Base-by-base conservation (phyloP, 2,888 invertebrate species). In the Mimachlamys varia region DNA sequence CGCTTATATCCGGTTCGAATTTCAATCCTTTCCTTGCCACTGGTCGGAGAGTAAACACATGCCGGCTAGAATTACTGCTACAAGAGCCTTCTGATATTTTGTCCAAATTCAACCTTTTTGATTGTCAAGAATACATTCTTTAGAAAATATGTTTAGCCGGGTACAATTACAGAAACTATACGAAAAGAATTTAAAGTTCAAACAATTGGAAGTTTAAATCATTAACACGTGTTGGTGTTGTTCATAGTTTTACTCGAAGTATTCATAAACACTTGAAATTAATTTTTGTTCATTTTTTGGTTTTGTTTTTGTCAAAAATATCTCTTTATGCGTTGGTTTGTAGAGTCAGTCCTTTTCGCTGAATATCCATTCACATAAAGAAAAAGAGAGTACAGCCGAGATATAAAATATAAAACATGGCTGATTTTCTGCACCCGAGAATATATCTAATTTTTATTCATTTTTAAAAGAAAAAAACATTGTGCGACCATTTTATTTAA, bases 1-100 rank as follows among this genome's bases (percentile, higher is more conserved):
- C 44, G 55, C 50, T 50, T 87, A 87, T 89, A 87, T 91, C 90
- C 90, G 91, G 90, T 87, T 91, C 89, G 58, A 87, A 62, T 91
- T 91, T 91, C 91, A 91, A 88, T 87, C 87, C 62, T 27, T 62
- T 58, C 44, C 19, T 55, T 88, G n/a, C 88, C n/a, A 89, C 87
- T 88, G 88, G 38, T n/a, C 53, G 53, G 22, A 88, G 89, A 88
- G 37, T 88, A 89, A 88, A 89, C 38, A 88, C 3, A 13, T 2
- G 12, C 2, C 76, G 76, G 76, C 12, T 76, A 76, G 76, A 33
- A 33, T 76, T 76, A 76, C 76, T 4, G 13, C 27, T 76, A 76
- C 76, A 76, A 76, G 33, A 27, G 76, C 27, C 22, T 76, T 33
- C 33, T 76, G 76, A 76, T 76, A 76, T 76, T 76, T 76, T 76